Evolutionary conservation across 2,888 invertebrate species (phyloP).

Genomic region (Drosophila setosimentum): DNA sequence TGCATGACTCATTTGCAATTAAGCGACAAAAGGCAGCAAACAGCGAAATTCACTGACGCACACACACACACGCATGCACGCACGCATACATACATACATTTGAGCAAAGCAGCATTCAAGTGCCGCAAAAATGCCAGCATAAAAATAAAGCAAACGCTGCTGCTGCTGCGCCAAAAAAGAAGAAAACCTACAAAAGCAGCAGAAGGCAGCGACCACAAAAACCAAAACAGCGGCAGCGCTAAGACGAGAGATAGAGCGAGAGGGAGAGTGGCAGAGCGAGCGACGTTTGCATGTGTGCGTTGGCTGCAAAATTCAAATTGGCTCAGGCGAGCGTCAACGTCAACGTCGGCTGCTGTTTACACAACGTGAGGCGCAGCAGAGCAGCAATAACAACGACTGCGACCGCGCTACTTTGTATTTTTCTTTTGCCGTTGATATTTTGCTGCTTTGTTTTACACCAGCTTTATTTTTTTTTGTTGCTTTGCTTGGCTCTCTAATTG

Average conservation of each 20-base stretch:
- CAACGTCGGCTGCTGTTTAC: constrained; percentile 68
- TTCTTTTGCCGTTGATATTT: constrained; percentile 49
- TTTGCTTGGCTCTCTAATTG: constrained; percentile 68
- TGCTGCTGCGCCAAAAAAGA: constrained; percentile 53
- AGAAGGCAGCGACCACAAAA: constrained; percentile 62
- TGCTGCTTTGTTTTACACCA: constrained; percentile 11
- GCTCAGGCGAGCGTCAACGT: constrained; percentile 54
- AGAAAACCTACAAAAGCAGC: constrained; percentile 77
- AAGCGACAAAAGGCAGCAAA: constrained; percentile 57
- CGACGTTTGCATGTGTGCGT: constrained; percentile 38
- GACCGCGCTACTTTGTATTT: constrained; percentile 56
- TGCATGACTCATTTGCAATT: constrained; percentile 70
- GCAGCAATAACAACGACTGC: constrained; percentile 27
- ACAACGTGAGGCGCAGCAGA: constrained; percentile 75
- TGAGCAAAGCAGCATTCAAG: constrained; percentile 54
- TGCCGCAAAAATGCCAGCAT: constrained; percentile 80
- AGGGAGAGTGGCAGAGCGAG: constrained; percentile 4
- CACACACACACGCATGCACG: constrained; percentile 7
- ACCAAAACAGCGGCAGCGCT: constrained; percentile 37
- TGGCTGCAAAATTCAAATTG: constrained; percentile 69
- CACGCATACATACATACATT: constrained; percentile 5
- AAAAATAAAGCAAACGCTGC: constrained; percentile 72
- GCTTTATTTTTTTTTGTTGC: constrained; percentile 25
- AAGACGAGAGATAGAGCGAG: constrained; percentile 4
- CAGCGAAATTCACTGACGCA: constrained; percentile 36